phyloP scores from a whole-genome alignment of 2,113 vertebrate genomes.

The Morphnarchus princeps region DNA sequence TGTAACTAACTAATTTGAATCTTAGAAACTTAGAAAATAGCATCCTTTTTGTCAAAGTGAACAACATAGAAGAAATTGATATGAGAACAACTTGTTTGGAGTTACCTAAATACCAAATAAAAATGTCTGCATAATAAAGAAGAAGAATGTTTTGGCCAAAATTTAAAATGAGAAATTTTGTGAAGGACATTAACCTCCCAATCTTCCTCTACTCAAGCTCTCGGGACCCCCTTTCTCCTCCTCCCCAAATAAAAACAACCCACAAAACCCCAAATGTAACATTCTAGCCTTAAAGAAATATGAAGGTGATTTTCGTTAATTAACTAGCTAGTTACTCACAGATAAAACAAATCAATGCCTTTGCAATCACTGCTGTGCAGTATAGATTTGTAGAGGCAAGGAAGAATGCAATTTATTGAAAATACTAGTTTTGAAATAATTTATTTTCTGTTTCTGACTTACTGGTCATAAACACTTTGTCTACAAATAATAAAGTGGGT shows the following conservation, averaged over 20 bases:
- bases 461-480: not conserved
- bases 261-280: too few relatives aligned
- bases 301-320: accelerated
- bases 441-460: not conserved
- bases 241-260: too few relatives aligned
- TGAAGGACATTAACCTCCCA: not conserved
- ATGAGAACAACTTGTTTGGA: not conserved
- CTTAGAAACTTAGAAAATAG: not conserved
- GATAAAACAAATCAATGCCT: not conserved
- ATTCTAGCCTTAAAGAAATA: not conserved
- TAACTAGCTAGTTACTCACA: not conserved
- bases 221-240: not conserved
- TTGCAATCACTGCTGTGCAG: not conserved
- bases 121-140: accelerated
- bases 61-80: not conserved
- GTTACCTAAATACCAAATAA: not conserved
- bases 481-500: not conserved
- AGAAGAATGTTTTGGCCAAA: not conserved
- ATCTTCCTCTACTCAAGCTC: not conserved
- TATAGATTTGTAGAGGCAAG: not conserved
- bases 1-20: not conserved
- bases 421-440: not conserved
- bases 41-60: not conserved
- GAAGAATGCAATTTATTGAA: not conserved
- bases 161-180: not conserved